Evolutionary conservation across 2,888 invertebrate genomes (phyloP), one percentile per base, ranked within the genome.

Genomic region (Melikaiella ostensackeni): DNA sequence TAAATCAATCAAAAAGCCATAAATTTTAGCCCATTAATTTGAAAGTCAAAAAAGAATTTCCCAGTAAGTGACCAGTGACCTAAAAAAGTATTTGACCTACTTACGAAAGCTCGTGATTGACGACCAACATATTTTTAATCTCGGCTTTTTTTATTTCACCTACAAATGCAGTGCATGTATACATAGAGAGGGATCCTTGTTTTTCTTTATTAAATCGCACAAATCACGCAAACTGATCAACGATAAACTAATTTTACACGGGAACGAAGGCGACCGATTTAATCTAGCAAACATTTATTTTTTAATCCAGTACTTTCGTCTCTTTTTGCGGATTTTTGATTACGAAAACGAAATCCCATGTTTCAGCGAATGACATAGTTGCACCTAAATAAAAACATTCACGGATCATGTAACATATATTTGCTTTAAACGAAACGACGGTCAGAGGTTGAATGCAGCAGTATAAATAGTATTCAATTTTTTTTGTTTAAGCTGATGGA

Each of bases 181-280:
- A 63, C 78, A 80, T 79, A 70, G 35, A 70, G 35, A 75, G 55
- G 46, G 33, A 75, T 59, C 55, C 77, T 77, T 11, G 42, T n/a
- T 74, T 78, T 78, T 79, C 80, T 80, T 55, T 27, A 46, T 79
- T 75, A 77, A 78, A 79, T 79, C 75, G 79, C 63, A 66, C 80
- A 75, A 78, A 81, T 80, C 77, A 76, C 59, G 63, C 59, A 57
- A 64, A 77, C 33, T 74, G 77, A 81, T 80, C 80, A 70, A 74
- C 75, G 78, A 79, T 79, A 79, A 81, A 81, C 80, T 82, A 82
- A 83, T 82, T 82, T 80, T 62, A 63, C 74, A 70, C 62, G 46
- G 74, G 75, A 77, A 77, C 19, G 38, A 42, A 21, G 74, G 4
- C 66, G 38, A 16, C 21, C 59, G 74, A 77, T 79, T 75, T 75